Base-by-base conservation (phyloP, 2,113 vertebrate genomes). In the Platanista minor region DNA sequence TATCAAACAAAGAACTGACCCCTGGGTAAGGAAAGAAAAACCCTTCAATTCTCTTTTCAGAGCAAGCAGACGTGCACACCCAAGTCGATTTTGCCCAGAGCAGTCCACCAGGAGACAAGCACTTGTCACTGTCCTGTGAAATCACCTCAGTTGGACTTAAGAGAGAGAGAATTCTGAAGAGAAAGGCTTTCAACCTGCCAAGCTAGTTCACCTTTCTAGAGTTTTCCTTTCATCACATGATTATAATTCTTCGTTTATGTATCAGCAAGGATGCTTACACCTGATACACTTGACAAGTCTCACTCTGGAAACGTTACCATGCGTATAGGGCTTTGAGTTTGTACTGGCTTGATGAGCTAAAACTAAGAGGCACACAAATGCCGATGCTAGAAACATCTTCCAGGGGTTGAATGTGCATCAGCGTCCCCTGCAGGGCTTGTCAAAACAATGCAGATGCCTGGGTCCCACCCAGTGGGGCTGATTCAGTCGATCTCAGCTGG, bases 1-100 rank as follows among this genome's bases (percentile, higher is more conserved):
- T 90, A 36, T 61, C 85, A 89, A 84, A 94, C 66, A 80, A 85
- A 96, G 77, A 80, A 75, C n/a, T 61, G 43, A 94, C 81, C 21
- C 20, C 66, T 93, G 12, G 67, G 20, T 83, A 59, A 23, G 59
- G 74, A 74, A 84, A 84, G 69, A 88, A 1, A 0, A 57, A 57
- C 18, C 21, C 2, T 66, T 93, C 96, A 33, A 13, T 85, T 96
- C 82, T 69, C 23, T 81, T 97, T 27, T 52, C 43, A 82, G 71
- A 86, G n/a, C 84, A 64, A 69, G 54, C 1, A 46, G 46, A 67
- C 29, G 1, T 18, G 33, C 8, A 78, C 17, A 75, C 15, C 4
- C 1, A 33, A 94, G 77, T 13, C 11, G 10, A 21, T 20, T 2
- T 31, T 67, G 67, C 80, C 82, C 57, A 33, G 10, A 93, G 74